A percentile compares a stretch with the other conserved stretches of the same genome.
These are phyloP conservation scores for Zaprionus ornatus DNA, from an alignment of 1,140 invertebrate genomes.

Conservation along the genomic window DNA sequence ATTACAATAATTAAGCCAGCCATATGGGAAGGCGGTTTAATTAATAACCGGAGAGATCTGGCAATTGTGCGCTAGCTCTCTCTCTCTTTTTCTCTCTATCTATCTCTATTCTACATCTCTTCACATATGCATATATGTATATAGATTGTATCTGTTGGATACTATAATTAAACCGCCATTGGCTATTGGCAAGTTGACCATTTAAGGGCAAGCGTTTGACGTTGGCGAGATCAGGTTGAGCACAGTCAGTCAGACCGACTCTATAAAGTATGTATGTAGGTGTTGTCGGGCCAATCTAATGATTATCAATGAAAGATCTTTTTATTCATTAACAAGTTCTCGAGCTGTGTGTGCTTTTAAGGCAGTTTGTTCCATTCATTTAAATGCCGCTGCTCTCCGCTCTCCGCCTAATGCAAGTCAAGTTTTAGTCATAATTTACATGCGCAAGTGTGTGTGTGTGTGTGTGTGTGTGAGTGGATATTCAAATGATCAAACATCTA, in stretches of 20 bases:
- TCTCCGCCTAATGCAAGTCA: conserved; percentile 55
- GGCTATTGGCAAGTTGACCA: conserved; percentile 51
- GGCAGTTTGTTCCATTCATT: conserved; percentile 53
- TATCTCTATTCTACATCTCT: background rate
- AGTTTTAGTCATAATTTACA: conserved; percentile 77
- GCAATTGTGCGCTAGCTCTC: background rate
- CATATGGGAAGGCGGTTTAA: conserved; percentile 78
- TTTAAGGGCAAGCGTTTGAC: conserved; percentile 64
- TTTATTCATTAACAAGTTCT: conserved; percentile 77
- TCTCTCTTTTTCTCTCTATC: conserved; percentile 1
- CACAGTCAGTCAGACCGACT: background rate
- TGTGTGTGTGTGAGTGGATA: conserved; percentile 57
- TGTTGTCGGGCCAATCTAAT: conserved; percentile 65
- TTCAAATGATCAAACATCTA: conserved; percentile 44
- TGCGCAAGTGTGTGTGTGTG: conserved; percentile 11
- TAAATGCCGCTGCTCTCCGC: conserved; percentile 39
- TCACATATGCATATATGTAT: conserved; percentile 1
- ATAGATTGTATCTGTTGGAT: conserved; percentile 12
- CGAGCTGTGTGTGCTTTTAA: conserved; percentile 58
- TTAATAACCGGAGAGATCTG: conserved; percentile 62
- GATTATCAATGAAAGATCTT: conserved; percentile 80
- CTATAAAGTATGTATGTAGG: conserved; percentile 26
- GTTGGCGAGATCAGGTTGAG: conserved; percentile 35
- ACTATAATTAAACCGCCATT: conserved; percentile 55
- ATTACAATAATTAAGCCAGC: conserved; percentile 73